A percentile compares a stretch with the other conserved stretches of the same genome.
phyloP scores from a whole-genome alignment of 2,797 vertebrate genomes.

The Notolepis coatsorum region DNA sequence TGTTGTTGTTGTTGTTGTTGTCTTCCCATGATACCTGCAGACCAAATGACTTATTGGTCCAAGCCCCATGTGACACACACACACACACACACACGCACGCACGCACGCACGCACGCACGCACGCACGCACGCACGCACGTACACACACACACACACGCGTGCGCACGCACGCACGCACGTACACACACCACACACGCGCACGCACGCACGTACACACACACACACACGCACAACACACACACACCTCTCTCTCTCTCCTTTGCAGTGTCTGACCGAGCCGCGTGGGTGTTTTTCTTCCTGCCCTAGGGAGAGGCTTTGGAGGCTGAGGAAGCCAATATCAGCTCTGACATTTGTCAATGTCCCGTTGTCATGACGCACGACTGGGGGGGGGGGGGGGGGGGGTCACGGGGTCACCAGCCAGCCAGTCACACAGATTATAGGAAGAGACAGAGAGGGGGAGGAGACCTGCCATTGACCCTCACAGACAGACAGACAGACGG shows the following conservation, averaged over 20 bases:
- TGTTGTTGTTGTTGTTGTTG: conserved; percentile 30
- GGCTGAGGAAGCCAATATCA: conserved; percentile 73
- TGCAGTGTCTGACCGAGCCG: conserved; percentile 48
- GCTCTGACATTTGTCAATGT: conserved; percentile 75
- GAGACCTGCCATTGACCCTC: conserved; percentile 37
- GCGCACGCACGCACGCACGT: conserved; percentile 23
- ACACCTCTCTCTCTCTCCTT: conserved; percentile 29
- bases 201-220: conserved; percentile 20
- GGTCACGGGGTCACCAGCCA: conserved; percentile 61
- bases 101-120: conserved; percentile 19
- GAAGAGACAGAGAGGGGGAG: conserved; percentile 42
- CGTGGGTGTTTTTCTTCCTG: conserved; percentile 61
- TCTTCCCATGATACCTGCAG: conserved; percentile 52
- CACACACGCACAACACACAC: conserved; percentile 30
- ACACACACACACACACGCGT: conserved; percentile 15
- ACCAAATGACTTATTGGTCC: conserved; percentile 20
- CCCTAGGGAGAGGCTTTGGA: conserved; percentile 58
- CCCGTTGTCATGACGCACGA: conserved; percentile 71
- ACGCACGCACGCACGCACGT: conserved; percentile 28
- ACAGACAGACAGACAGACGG: conserved; percentile 26
- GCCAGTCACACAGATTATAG: conserved; percentile 67
- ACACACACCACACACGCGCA: conserved; percentile 1
- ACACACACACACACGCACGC: too few relatives aligned
- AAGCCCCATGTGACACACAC: too few relatives aligned
- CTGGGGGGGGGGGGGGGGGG: conserved; percentile 69